These are phyloP conservation scores for Corapipo altera DNA, from an alignment of 2,113 vertebrate species.

Conservation along the genomic window DNA sequence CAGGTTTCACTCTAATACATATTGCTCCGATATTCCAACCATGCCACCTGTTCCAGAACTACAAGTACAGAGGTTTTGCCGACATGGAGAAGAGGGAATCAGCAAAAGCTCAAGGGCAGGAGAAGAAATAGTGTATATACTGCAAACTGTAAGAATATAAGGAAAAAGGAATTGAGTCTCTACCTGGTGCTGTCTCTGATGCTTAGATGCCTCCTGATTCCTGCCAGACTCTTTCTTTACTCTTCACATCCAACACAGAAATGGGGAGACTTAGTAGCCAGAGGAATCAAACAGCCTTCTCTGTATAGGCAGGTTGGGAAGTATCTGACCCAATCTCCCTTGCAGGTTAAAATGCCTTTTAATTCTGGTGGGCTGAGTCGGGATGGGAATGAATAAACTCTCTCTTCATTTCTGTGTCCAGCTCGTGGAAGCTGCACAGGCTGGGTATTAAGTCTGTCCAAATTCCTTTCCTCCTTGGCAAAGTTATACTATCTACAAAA, in stretches of 20 bases:
- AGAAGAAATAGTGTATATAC: background rate
- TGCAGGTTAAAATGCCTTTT: slow-evolving; percentile 22
- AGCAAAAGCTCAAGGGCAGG: background rate
- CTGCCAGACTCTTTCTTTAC: background rate
- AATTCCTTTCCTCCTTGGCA: slow-evolving; percentile 51
- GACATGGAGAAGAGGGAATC: background rate
- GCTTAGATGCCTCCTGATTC: background rate
- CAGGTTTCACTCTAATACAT: background rate
- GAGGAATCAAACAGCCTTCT: background rate
- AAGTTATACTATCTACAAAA: slow-evolving; percentile 54
- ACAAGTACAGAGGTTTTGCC: background rate
- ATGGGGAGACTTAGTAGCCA: background rate
- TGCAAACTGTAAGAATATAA: background rate
- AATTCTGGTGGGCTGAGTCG: background rate
- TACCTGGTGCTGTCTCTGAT: slow-evolving; percentile 65
- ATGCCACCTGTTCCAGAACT: slow-evolving; percentile 1
- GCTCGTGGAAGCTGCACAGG: background rate
- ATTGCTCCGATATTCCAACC: background rate
- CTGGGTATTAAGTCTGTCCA: background rate
- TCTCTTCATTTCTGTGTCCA: slow-evolving; percentile 11
- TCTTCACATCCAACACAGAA: background rate
- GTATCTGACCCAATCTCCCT: background rate
- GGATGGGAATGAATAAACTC: slow-evolving; percentile 32
- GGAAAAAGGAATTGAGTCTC: background rate
- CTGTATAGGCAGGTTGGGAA: background rate